Evolutionary conservation across 2,113 vertebrate genomes (phyloP).

Genomic region (Pithys albifrons): DNA sequence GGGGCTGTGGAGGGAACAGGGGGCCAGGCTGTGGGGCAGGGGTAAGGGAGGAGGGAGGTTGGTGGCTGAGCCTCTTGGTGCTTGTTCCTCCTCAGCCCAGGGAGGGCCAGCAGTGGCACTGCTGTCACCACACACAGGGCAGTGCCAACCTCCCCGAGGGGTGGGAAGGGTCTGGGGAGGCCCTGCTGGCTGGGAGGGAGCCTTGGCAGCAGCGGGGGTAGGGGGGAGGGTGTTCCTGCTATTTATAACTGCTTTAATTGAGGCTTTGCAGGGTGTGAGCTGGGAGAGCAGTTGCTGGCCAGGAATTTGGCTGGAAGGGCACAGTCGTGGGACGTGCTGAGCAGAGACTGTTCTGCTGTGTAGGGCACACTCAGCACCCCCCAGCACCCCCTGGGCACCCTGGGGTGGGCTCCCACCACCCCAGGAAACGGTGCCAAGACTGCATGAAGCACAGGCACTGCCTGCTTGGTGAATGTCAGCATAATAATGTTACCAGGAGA

Average conservation of each 20-base stretch:
- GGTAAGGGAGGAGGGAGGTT: accelerated
- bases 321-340: not conserved
- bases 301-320: slow-evolving; percentile 27
- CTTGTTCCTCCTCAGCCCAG: not conserved
- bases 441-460: not conserved
- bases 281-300: not conserved
- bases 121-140: not conserved
- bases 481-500: accelerated
- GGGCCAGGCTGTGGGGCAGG: not conserved
- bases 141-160: accelerated
- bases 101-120: accelerated
- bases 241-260: slow-evolving; percentile 48
- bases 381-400: not conserved
- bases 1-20: not conserved
- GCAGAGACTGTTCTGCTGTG: not conserved
- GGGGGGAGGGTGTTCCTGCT: not conserved
- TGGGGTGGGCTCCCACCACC: not conserved
- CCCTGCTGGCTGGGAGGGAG: not conserved
- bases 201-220: not conserved
- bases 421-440: not conserved
- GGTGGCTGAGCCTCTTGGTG: not conserved
- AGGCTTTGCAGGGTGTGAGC: not conserved
- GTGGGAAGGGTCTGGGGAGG: not conserved
- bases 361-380: not conserved
- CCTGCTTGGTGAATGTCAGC: not conserved